phyloP scores from a whole-genome alignment of 1,140 invertebrate species.

The Lepidotrigona ventralis region DNA sequence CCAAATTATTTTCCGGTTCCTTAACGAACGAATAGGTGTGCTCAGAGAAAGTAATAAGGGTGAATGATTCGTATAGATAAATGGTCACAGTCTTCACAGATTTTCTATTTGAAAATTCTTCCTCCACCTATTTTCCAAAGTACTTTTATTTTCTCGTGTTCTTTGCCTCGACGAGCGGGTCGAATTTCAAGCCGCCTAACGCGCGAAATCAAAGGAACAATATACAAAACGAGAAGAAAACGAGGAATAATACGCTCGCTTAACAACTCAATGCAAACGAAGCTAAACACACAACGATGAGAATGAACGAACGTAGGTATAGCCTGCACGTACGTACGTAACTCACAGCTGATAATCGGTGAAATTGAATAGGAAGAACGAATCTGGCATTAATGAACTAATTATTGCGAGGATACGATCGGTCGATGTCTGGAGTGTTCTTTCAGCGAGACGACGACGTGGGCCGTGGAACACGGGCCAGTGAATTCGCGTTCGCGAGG shows the following conservation, averaged over 20 bases:
- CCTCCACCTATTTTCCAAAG: too few species aligned
- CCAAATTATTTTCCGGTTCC: too few species aligned
- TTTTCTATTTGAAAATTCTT: too few species aligned
- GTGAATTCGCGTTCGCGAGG: conserved; percentile 46
- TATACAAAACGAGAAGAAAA: not conserved
- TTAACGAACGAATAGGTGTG: too few species aligned
- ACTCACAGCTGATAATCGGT: conserved; percentile 36
- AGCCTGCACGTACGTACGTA: too few species aligned
- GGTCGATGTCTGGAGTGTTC: conserved; percentile 50
- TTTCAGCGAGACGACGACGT: conserved; percentile 50
- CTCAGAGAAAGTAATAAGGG: too few species aligned
- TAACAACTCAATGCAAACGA: not conserved
- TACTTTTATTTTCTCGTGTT: too few species aligned
- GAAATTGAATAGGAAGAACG: conserved; percentile 51
- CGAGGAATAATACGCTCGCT: not conserved
- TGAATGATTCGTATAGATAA: too few species aligned
- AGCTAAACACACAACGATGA: not conserved
- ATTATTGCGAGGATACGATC: conserved; percentile 59
- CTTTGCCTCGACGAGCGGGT: too few species aligned
- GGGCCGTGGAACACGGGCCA: conserved; percentile 38
- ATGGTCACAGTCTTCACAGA: too few species aligned
- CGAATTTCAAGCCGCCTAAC: too few species aligned
- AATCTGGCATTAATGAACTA: conserved; percentile 61
- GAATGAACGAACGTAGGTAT: not conserved
- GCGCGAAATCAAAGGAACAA: not conserved